Evolutionary conservation across 2,113 vertebrate species (phyloP), one percentile per base, ranked within the genome.

Genomic region (Isichthys henryi): DNA sequence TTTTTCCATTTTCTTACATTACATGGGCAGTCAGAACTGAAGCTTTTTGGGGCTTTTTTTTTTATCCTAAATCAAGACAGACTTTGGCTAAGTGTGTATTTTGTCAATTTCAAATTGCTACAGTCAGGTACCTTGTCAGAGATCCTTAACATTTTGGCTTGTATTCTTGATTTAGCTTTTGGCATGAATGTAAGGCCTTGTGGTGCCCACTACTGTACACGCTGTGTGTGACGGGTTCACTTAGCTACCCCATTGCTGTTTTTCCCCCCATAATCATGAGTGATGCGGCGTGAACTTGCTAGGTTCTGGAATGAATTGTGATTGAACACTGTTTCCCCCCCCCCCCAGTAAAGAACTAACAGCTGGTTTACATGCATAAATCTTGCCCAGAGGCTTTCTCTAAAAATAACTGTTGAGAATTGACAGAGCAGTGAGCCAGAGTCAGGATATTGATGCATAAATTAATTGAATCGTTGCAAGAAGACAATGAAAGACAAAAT

Each of bases 381-480:
- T 43, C 74, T 35, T 43, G 74, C 31, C 74, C 31, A 80, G 15
- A 19, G 74, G 35, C 74, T 80, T 19, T 43, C 35, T 43, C 74
- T 80, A 80, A 80, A 80, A 80, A 80, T 80, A 80, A 43, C 74
- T 39, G 11, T 80, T 80, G 74, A 80, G 74, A 80, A 80, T 80
- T 80, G 74, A 80, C 74, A 80, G 74, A 77, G 74, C 74, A 80
- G 74, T 43, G 74, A 80, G 74, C 74, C 74, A 39, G 35, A 80
- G 43, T 80, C 31, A 19, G 74, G 39, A 43, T 80, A 80, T 80
- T 43, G 74, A 80, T 43, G 74, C 74, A 43, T 80, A 80, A 43
- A 80, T 80, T 80, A 80, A 80, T 80, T 19, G 15, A 80, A 80
- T 43, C 74, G 17, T 80, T 80, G 31, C 74, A 80, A 80, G 74